Evolutionary conservation across 2,888 invertebrate genomes (phyloP), one percentile per base, ranked within the genome.

Genomic region (Cryptocephalus primarius): DNA sequence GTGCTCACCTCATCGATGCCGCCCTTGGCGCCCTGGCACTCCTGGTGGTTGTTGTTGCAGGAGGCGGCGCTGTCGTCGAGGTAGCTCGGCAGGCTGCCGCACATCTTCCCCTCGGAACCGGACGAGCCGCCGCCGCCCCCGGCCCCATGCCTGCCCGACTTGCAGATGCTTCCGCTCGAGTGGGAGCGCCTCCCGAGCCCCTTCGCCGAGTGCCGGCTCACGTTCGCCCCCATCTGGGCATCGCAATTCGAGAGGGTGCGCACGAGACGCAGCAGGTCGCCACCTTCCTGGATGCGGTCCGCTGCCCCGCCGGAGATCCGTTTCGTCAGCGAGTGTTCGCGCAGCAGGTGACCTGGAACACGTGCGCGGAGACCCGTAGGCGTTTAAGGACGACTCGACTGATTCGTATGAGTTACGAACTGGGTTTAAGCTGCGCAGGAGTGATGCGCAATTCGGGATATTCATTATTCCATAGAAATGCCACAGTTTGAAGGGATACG

Each of bases 101-200:
- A 76, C 51, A 74, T 60, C 52, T 65, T 63, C 33, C 60, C 61
- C 38, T 63, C 63, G 22, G 22, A 22, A 44, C 54, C 54, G 48
- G 60, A 47, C 45, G 54, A 58, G 54, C 52, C 50, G 40, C 63
- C 61, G 39, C 62, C 62, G 48, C 55, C 55, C 46, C 64, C 59
- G 10, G 59, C 55, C 10, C 60, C 59, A 22, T 55, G 56, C 6
- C 22, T 22, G 51, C 61, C 63, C 36, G 65, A 64, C 70, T 83
- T 83, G 73, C 83, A 83, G 39, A 85, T 78, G 68, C 84, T 84
- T 39, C 85, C 84, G 58, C 83, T 83, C 52, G 84, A 85, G 57
- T 83, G 79, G 34, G 83, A 83, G 54, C 85, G 72, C 50, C 85
- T 76, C 51, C 84, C 84, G 42, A 83, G 76, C 57, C 83, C 80